phyloP scores from a whole-genome alignment of 1,140 invertebrate species.

The Musca vetustissima region DNA sequence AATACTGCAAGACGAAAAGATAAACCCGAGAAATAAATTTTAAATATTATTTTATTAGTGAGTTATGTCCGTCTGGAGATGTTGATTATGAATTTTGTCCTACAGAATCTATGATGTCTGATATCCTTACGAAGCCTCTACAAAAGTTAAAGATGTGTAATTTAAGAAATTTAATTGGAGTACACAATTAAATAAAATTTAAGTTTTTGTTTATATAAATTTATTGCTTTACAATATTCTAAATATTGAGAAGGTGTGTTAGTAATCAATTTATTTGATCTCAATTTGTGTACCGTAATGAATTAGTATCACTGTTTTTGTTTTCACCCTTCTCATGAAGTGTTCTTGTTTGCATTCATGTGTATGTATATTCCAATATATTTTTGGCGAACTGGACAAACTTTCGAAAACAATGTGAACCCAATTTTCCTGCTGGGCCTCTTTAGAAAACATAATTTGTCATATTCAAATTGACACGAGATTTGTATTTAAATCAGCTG shows the following conservation, averaged over 20 bases:
- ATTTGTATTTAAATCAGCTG: too few species aligned
- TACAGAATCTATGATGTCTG: constrained; percentile 31
- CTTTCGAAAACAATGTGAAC: too few species aligned
- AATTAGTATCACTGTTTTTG: too few species aligned
- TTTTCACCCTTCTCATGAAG: too few species aligned
- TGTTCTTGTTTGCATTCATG: too few species aligned
- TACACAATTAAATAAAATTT: background rate
- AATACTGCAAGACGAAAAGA: constrained; percentile 1
- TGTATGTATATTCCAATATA: too few species aligned
- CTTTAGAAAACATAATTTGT: too few species aligned
- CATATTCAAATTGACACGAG: too few species aligned
- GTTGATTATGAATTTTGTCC: constrained; percentile 31
- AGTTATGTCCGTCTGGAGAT: constrained; percentile 19
- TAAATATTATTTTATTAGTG: constrained; percentile 34
- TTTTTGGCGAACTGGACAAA: too few species aligned
- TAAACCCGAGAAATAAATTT: constrained; percentile 27
- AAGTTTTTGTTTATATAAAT: background rate
- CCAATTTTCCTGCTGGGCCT: too few species aligned
- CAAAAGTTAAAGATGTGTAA: constrained; percentile 6
- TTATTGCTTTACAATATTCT: constrained; percentile 9
- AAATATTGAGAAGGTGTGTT: constrained; percentile 18
- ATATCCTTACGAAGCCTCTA: constrained; percentile 34
- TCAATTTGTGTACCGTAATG: too few species aligned
- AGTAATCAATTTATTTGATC: background rate
- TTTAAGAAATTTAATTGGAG: constrained; percentile 8